phyloP scores from a whole-genome alignment of 2,888 invertebrate genomes.

The Acrobasis consociella region DNA sequence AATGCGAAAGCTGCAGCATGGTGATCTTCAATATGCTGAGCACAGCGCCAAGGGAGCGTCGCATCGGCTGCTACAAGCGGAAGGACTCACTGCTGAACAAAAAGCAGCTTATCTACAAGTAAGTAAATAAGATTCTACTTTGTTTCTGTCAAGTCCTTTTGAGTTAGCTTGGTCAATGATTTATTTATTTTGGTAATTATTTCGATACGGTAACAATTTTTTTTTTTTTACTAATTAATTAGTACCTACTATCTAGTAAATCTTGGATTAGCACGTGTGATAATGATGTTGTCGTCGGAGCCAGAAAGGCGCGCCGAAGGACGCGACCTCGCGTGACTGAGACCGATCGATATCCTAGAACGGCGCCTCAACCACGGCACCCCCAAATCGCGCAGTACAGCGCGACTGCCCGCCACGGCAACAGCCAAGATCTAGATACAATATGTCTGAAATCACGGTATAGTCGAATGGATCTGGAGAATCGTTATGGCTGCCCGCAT shows the following conservation, averaged over 20 bases:
- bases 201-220: too few species aligned
- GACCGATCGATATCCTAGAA: slow-evolving; percentile 72
- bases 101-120: slow-evolving; percentile 92
- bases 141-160: too few species aligned
- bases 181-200: too few species aligned
- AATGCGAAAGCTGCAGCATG: slow-evolving; percentile 87
- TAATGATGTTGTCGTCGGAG: slow-evolving; percentile 42
- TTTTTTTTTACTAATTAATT: too few species aligned
- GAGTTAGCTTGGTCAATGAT: too few species aligned
- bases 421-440: slow-evolving; percentile 51
- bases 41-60: slow-evolving; percentile 90
- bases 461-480: slow-evolving; percentile 35
- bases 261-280: slow-evolving; percentile 16
- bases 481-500: slow-evolving; percentile 63
- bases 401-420: slow-evolving; percentile 66
- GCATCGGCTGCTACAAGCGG: slow-evolving; percentile 90
- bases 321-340: slow-evolving; percentile 77
- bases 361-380: slow-evolving; percentile 53
- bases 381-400: slow-evolving; percentile 65
- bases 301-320: slow-evolving; percentile 79
- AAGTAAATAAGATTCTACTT: slow-evolving; percentile 39
- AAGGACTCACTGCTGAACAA: slow-evolving; percentile 93
- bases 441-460: slow-evolving; percentile 36
- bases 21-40: slow-evolving; percentile 92
- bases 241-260: neutral